Evolutionary conservation across 2,113 vertebrate genomes (phyloP).

Genomic region (Indicator maculatus): DNA sequence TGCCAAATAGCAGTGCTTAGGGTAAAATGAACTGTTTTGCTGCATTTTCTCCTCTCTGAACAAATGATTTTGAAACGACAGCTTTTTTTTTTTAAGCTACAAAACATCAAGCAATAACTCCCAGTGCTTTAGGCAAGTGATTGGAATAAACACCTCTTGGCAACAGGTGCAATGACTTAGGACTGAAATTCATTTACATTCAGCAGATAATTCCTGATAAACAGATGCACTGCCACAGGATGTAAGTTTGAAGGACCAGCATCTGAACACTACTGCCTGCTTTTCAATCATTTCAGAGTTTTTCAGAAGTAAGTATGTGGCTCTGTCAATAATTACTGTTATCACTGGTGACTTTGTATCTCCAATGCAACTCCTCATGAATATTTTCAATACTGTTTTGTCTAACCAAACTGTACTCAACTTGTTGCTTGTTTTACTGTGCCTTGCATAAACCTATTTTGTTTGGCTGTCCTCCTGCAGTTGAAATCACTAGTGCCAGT

Average conservation of each 20-base stretch:
- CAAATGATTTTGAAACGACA: slow-evolving; percentile 81
- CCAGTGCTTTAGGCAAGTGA: slow-evolving; percentile 65
- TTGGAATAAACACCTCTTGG: slow-evolving; percentile 72
- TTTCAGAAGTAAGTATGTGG: slow-evolving; percentile 13
- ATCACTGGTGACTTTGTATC: slow-evolving; percentile 66
- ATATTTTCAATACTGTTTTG: slow-evolving; percentile 61
- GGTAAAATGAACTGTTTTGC: slow-evolving; percentile 82
- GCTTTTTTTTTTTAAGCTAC: slow-evolving; percentile 63
- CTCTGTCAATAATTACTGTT: slow-evolving; percentile 75
- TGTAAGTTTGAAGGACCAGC: slow-evolving; percentile 16
- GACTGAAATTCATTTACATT: slow-evolving; percentile 70
- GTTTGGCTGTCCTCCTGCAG: slow-evolving; percentile 54
- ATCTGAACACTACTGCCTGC: slow-evolving; percentile 4
- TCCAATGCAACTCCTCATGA: slow-evolving; percentile 50
- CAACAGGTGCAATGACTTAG: slow-evolving; percentile 75
- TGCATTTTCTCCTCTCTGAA: slow-evolving; percentile 78
- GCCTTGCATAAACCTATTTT: slow-evolving; percentile 42
- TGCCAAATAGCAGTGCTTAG: slow-evolving; percentile 80
- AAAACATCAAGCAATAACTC: slow-evolving; percentile 77
- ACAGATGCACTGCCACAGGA: slow-evolving; percentile 53
- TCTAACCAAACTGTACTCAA: slow-evolving; percentile 57
- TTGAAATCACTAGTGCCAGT: slow-evolving; percentile 6
- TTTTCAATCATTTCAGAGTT: slow-evolving; percentile 36
- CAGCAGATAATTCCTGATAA: slow-evolving; percentile 62
- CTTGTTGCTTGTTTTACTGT: slow-evolving; percentile 6